These are phyloP conservation scores for Drosophila ustulata DNA, from an alignment of 2,888 invertebrate genomes.

Conservation along the genomic window DNA sequence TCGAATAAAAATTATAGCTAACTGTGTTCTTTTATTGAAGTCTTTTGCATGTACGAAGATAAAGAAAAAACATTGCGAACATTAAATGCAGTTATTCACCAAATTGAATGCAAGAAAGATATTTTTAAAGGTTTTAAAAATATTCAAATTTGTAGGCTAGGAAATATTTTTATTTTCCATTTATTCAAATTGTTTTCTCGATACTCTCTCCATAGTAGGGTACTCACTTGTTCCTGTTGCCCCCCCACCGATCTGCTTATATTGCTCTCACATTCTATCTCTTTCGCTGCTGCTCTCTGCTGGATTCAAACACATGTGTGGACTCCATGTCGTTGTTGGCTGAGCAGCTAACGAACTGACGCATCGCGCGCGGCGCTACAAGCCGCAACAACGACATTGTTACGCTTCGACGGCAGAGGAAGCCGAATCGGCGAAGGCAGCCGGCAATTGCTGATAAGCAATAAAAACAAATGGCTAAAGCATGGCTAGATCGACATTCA, in stretches of 20 bases:
- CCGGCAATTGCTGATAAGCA: constrained; percentile 71
- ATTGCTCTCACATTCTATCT: background rate
- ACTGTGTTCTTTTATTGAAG: too few relatives aligned
- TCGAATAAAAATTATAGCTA: background rate
- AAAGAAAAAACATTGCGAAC: too few relatives aligned
- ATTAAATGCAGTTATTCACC: too few relatives aligned
- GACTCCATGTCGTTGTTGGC: constrained; percentile 27
- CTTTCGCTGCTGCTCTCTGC: background rate
- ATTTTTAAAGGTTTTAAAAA: too few relatives aligned
- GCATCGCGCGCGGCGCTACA: constrained; percentile 43
- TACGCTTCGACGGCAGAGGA: constrained; percentile 44
- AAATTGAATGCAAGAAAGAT: too few relatives aligned
- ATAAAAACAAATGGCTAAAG: constrained; percentile 74
- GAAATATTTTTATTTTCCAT: too few relatives aligned
- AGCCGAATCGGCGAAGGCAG: constrained; percentile 21
- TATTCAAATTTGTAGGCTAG: too few relatives aligned
- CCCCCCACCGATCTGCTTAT: constrained; percentile 5
- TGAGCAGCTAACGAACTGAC: constrained; percentile 68
- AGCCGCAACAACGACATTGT: constrained; percentile 62
- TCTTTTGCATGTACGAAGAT: too few relatives aligned
- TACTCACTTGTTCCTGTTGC: background rate
- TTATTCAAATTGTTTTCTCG: too few relatives aligned
- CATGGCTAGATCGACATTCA: constrained; percentile 39
- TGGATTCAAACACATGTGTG: constrained; percentile 8
- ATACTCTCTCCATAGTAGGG: background rate